These are phyloP conservation scores for Charaxes varanes DNA, from an alignment of 1,140 invertebrate genomes.

Conservation along the genomic window DNA sequence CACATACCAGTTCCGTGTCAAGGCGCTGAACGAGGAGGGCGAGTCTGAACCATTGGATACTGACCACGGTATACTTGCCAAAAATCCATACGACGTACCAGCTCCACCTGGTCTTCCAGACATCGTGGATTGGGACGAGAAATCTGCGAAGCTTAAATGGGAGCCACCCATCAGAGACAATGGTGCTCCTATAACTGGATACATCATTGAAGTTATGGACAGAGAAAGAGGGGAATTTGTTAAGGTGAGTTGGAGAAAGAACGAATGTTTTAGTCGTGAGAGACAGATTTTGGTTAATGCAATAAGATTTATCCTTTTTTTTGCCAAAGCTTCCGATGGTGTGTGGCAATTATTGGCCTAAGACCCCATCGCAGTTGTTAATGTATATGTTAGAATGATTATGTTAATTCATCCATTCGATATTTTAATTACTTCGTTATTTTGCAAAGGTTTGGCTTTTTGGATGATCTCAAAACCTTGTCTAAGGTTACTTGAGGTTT, in stretches of 20 bases:
- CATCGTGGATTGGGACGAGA: constrained; percentile 94
- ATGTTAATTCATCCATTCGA: no score
- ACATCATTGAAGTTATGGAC: constrained; percentile 86
- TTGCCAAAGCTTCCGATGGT: no score
- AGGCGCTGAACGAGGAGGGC: constrained; percentile 96
- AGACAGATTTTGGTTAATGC: no score
- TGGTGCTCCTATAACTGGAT: constrained; percentile 96
- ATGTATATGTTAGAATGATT: no score
- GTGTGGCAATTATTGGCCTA: no score
- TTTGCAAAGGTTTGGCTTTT: no score
- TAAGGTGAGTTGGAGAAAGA: constrained; percentile 45
- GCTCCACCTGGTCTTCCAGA: constrained; percentile 92
- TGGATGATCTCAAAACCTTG: no score
- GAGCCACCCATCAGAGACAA: constrained; percentile 96
- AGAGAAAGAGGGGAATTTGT: constrained; percentile 77
- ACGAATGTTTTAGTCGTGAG: no score
- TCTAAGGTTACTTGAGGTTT: no score
- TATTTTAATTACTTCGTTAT: no score
- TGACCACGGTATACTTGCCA: constrained; percentile 89
- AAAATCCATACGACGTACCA: constrained; percentile 96
- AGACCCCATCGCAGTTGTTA: no score
- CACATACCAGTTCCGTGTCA: constrained; percentile 96
- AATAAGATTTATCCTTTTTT: no score
- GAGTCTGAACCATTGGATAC: constrained; percentile 95
- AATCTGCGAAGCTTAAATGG: constrained; percentile 96